Base-by-base conservation (phyloP, 2,888 invertebrate species). In the Tenthredo distinguenda region DNA sequence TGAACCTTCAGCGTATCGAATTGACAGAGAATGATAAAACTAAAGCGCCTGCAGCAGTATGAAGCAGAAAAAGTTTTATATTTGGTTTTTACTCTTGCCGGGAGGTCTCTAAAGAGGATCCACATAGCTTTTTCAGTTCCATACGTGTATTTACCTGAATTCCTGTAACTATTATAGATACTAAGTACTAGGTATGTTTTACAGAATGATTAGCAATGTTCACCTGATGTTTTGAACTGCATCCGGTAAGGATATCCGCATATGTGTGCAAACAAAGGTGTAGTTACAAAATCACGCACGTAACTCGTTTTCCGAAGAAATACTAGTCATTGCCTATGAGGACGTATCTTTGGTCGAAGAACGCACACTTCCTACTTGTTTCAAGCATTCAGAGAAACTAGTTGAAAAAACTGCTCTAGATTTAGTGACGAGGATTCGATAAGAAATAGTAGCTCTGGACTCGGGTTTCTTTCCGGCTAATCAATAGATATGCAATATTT, bases 1-100 rank as follows among this genome's bases (percentile, higher is more conserved):
- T 62, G 81, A 81, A 62, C 37, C 81, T 40, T 62, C 34, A 21
- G 62, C 81, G 81, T 81, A 62, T 58, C 81, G 40, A 62, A 81
- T 81, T n/a, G 40, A 62, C 58, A 40, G 9, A 58, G 62, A 40
- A 58, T 81, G 12, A 79, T 18, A 34, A 37, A 81, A 37, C 37
- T 62, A 9, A 21, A 58, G 12, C 40, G 58, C n/a, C n/a, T 79
- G 12, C n/a, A n/a, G 55, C 21, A n/a, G n/a, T 37, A 18, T 31
- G 34, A 55, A 34, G 37, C 40, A 55, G 34, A 37, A 55, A 12
- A 31, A 58, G 26, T 55, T 31, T 1, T 21, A 7, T 81, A 34
- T 62, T 81, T 62, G 12, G 62, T 62, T 62, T 62, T 37, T 21
- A 62, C 12, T 62, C 62, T 21, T 12, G 10, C 21, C 26, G 37